phyloP scores from a whole-genome alignment of 2,888 invertebrate species.

The Crossocerus cetratus region DNA sequence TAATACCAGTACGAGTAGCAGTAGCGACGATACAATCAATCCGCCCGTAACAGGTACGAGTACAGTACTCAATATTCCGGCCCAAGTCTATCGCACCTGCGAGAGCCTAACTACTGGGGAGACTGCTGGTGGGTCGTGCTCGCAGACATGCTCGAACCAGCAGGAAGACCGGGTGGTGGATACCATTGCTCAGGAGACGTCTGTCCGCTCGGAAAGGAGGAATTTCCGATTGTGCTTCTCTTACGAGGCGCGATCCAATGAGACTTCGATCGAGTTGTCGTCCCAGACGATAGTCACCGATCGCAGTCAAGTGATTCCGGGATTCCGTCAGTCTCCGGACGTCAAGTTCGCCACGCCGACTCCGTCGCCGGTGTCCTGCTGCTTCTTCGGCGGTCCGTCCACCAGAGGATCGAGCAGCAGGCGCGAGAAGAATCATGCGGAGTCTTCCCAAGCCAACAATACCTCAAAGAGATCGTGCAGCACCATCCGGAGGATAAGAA shows the following conservation, averaged over 20 bases:
- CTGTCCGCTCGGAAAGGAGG: constrained; percentile 8
- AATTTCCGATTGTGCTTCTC: constrained; percentile 73
- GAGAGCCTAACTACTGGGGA: background rate
- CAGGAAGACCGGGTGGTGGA: background rate
- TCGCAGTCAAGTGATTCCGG: constrained; percentile 4
- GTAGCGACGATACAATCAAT: background rate
- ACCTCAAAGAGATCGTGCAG: constrained; percentile 60
- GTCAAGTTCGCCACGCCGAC: constrained; percentile 72
- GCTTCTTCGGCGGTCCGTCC: constrained; percentile 67
- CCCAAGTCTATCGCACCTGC: constrained; percentile 4
- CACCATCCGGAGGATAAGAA: constrained; percentile 69
- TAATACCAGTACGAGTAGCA: background rate
- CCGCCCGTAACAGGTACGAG: background rate
- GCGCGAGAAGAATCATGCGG: background rate
- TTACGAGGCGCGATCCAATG: constrained; percentile 67
- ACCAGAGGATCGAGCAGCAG: constrained; percentile 31
- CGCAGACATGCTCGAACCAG: background rate
- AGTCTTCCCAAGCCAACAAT: constrained; percentile 2
- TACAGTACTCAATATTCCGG: constrained; percentile 7
- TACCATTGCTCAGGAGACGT: background rate
- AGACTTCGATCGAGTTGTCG: constrained; percentile 69
- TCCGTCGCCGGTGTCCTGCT: constrained; percentile 74
- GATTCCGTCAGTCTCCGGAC: constrained; percentile 43
- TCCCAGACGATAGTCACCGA: constrained; percentile 47
- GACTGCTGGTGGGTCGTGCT: background rate